Evolutionary conservation across 2,797 vertebrate genomes (phyloP), one percentile per base, ranked within the genome.

Genomic region (Tenualosa thibaudeaui): DNA sequence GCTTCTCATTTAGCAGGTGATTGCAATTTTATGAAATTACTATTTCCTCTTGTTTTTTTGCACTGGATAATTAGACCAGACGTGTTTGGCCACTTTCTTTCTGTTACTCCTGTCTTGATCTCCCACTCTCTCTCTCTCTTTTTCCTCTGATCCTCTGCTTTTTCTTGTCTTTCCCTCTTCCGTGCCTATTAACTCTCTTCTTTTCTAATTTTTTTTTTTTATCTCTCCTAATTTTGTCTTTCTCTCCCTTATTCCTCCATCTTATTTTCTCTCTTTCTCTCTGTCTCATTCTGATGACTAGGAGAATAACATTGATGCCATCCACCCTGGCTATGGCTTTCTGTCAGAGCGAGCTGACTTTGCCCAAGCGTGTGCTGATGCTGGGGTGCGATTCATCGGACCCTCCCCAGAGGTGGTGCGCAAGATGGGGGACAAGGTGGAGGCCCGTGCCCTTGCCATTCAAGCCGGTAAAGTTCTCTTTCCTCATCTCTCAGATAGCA

Each of bases 361-460:
- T 0, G 97, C 97, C 9, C 97, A 98, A 86, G 97, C 98, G 82
- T 98, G 98, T 83, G 54, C 86, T 0, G 97, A 97, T 0, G 96
- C 96, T 0, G 97, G 94, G 0, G 94, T 99, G 17, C 94, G 94
- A 88, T 98, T 99, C 50, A 93, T 99, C 0, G 98, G 97, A 0
- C 97, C 98, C 0, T 88, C 90, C 82, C 96, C 98, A 0, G 97
- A 97, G 19, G 97, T 97, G 0, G 97, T 99, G 13, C 96, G 95
- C 75, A 96, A 96, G 92, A 99, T 99, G 98, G 98, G 98, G 0
- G 97, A 99, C 92, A 99, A 99, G 89, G 97, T 99, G 89, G 97
- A 98, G 90, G 98, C 98, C 49, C 96, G 98, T 0, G 89, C 93
- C 82, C 92, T 98, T 19, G 97, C 97, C 88, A 95, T 97, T 1